phyloP scores from a whole-genome alignment of 2,888 invertebrate genomes.

The Oasisia sp. region DNA sequence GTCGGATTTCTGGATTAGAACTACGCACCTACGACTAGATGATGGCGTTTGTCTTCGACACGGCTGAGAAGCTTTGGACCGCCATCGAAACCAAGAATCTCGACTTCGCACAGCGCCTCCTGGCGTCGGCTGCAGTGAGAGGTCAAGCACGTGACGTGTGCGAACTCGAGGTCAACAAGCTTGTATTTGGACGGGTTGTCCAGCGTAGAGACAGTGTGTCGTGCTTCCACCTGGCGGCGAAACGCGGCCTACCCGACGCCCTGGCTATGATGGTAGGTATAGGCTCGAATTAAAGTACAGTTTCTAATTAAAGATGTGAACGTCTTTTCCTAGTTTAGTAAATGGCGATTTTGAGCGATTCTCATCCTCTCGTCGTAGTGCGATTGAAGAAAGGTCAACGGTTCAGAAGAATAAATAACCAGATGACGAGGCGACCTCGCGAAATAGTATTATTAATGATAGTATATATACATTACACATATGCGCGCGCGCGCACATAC shows the following conservation, averaged over 20 bases:
- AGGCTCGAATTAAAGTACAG: neutral
- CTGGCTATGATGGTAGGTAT: neutral
- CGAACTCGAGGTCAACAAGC: neutral
- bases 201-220: slow-evolving; percentile 5
- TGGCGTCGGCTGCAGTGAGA: slow-evolving; percentile 1
- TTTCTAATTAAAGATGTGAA: too few relatives aligned
- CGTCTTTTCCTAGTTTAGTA: too few relatives aligned
- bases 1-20: neutral
- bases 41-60: neutral
- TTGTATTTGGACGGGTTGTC: neutral
- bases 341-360: too few relatives aligned
- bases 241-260: neutral
- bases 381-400: too few relatives aligned
- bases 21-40: neutral
- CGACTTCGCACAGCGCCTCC: neutral
- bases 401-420: too few relatives aligned
- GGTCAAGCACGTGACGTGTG: neutral
- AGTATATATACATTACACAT: too few relatives aligned
- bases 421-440: too few relatives aligned
- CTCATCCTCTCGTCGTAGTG: too few relatives aligned
- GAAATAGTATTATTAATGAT: too few relatives aligned
- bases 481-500: too few relatives aligned
- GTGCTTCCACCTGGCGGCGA: slow-evolving; percentile 6
- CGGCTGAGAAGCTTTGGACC: neutral
- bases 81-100: slow-evolving; percentile 4